Evolutionary conservation across 2,888 invertebrate species (phyloP), one percentile per base, ranked within the genome.

Genomic region (Nysson spinosus): DNA sequence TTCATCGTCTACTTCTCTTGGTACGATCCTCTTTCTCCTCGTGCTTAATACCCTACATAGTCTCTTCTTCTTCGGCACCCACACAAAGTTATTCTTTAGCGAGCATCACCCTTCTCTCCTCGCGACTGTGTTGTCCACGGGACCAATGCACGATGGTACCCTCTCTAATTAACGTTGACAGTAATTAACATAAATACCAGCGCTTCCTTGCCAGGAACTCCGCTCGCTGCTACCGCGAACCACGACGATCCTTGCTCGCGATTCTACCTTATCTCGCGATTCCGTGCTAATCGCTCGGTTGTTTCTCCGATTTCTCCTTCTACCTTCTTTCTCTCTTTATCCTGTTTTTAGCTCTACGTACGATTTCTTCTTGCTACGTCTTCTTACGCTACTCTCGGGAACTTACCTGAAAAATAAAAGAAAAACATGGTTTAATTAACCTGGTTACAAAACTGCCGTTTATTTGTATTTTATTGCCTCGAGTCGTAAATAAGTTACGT

Each of bases 141-240:
- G 69, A 44, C 51, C 46, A 52, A 47, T 56, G 66, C 66, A 62
- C 74, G 61, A 62, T 63, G 72, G 57, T 61, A 74, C 67, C 72
- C 77, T 77, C 78, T 82, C 83, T 85, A 85, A 85, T 85, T 85
- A 85, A 85, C 83, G 80, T 85, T 84, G 83, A 85, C 82, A 81
- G 83, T 85, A 85, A 85, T 85, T 85, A 85, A 85, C 85, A 85
- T 85, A 85, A 85, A 85, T 85, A 85, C 84, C 83, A 82, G 79
- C 80, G 82, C 82, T 83, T 80, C 78, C 79, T 79, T 75, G 78
- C 76, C 74, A 61, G 66, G 69, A 67, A 61, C 63, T 72, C n/a
- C n/a, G 60, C 49, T 54, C 71, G 65, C 49, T 49, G 43, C 54
- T 46, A 24, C 58, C 37, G 50, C 63, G 60, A 57, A 17, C 49